Evolutionary conservation across 2,113 vertebrate species (phyloP).

Genomic region (Seriola rivoliana): DNA sequence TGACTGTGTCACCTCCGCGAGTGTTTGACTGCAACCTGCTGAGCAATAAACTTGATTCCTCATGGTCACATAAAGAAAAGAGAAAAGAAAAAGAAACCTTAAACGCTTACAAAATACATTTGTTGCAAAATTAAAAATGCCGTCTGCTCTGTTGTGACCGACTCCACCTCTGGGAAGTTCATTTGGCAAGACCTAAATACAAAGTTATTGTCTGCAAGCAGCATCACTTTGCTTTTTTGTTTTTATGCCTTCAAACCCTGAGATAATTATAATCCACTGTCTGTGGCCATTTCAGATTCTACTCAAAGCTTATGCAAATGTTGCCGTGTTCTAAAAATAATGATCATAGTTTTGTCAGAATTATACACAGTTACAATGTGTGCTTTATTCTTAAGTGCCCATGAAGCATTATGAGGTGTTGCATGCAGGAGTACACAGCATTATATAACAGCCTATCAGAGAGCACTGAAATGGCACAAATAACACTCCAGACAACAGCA

Average conservation of each 20-base stretch:
- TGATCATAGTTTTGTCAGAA: slow-evolving; percentile 55
- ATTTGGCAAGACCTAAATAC: slow-evolving; percentile 17
- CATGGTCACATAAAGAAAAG: background rate
- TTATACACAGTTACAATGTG: slow-evolving; percentile 44
- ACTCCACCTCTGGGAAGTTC: slow-evolving; percentile 11
- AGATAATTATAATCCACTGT: slow-evolving; percentile 65
- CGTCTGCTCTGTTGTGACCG: background rate
- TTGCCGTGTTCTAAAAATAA: slow-evolving; percentile 49
- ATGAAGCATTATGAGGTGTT: slow-evolving; percentile 37
- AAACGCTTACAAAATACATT: background rate
- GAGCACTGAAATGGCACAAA: slow-evolving; percentile 58
- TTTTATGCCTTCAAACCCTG: slow-evolving; percentile 37
- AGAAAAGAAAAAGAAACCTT: background rate
- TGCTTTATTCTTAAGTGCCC: slow-evolving; percentile 50
- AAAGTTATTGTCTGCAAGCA: background rate
- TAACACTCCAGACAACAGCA: slow-evolving; percentile 21
- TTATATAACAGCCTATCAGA: slow-evolving; percentile 54
- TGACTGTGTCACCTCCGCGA: slow-evolving; percentile 20
- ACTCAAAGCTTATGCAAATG: slow-evolving; percentile 68
- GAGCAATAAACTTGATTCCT: slow-evolving; percentile 24
- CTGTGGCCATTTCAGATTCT: slow-evolving; percentile 35
- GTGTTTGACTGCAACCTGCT: slow-evolving; percentile 39
- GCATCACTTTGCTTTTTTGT: background rate
- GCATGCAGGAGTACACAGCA: slow-evolving; percentile 21
- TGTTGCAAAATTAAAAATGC: slow-evolving; percentile 13